phyloP scores from a whole-genome alignment of 2,888 invertebrate genomes.

The Mamestra brassicae region DNA sequence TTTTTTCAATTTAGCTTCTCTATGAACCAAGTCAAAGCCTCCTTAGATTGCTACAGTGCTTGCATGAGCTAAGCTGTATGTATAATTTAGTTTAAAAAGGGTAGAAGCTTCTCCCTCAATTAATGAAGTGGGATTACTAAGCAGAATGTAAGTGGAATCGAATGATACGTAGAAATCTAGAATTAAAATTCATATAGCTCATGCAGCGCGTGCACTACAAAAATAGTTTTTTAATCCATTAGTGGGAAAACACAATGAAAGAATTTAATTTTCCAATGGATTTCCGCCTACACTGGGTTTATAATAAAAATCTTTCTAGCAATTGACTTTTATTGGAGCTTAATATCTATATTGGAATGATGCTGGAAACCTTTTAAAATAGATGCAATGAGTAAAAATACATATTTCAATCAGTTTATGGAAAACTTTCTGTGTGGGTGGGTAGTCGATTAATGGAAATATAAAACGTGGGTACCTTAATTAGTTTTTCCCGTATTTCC shows the following conservation, averaged over 20 bases:
- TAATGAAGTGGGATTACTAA: slow-evolving; percentile 27
- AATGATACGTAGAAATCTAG: slow-evolving; percentile 12
- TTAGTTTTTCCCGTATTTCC: slow-evolving; percentile 98
- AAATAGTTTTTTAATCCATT: slow-evolving; percentile 23
- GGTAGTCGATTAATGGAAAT: background rate
- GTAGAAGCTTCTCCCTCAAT: background rate
- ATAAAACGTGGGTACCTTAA: slow-evolving; percentile 91
- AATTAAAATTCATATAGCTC: background rate
- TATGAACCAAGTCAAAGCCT: background rate
- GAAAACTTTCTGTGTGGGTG: background rate
- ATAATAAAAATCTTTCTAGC: slow-evolving; percentile 3
- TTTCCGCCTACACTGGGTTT: background rate
- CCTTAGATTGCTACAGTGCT: background rate
- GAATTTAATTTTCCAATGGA: background rate
- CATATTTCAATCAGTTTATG: background rate
- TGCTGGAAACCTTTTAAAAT: background rate
- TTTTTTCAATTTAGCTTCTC: background rate
- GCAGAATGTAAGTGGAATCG: slow-evolving; percentile 20
- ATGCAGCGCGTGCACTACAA: background rate
- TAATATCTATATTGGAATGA: slow-evolving; percentile 2
- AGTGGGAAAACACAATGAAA: background rate
- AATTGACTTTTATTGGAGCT: background rate
- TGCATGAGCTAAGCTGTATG: background rate
- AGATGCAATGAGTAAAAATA: background rate
- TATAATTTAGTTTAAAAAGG: background rate